Base-by-base conservation (phyloP, 2,888 invertebrate species). In the Nomada flava region DNA sequence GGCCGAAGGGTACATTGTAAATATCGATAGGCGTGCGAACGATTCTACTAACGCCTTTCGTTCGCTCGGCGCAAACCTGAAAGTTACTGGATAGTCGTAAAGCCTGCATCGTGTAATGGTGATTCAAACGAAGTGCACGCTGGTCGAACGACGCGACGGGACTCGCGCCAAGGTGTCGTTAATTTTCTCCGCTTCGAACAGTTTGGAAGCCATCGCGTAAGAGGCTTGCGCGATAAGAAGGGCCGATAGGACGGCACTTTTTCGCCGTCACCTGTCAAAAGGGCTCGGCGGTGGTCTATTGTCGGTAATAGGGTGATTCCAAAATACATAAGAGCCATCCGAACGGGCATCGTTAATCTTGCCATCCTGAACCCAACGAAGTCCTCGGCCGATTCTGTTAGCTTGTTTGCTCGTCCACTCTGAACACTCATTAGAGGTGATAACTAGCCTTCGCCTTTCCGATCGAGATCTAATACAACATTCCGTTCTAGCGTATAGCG, bases 381-480 rank as follows among this genome's bases (percentile, higher is more conserved):
- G 36, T 36, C 7, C 36, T 36, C 36, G 36, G 7, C 7, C 36
- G 36, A 36, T 36, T 36, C 36, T 36, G 36, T 36, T 36, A 36
- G 7, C 36, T 36, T 36, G 1, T 36, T 36, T 36, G 36, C 36
- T 36, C 7, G 36, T 36, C 36, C 36, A 36, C 36, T 36, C 36
- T 36, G 36, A 36, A 36, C 36, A 36, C 7, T 36, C 36, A 36
- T 36, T 5, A 7, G 36, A 36, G 36, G 7, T 5, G 36, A 36
- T 36, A 36, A 36, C 36, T 82, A 80, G 85, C 74, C 47, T 76
- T 75, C 59, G 76, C 20, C 44, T 42, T 62, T 67, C 62, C 64
- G 88, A 89, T 90, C 85, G 84, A 83, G 85, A 88, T 88, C 86
- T 88, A 85, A 85, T 80, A 67, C 47, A 0, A 10, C 89, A 85